Percentiles rank a stretch among this genome's conserved stretches.
Evolutionary conservation across 2,113 vertebrate species (phyloP).

Genomic region (Caloenas nicobarica): DNA sequence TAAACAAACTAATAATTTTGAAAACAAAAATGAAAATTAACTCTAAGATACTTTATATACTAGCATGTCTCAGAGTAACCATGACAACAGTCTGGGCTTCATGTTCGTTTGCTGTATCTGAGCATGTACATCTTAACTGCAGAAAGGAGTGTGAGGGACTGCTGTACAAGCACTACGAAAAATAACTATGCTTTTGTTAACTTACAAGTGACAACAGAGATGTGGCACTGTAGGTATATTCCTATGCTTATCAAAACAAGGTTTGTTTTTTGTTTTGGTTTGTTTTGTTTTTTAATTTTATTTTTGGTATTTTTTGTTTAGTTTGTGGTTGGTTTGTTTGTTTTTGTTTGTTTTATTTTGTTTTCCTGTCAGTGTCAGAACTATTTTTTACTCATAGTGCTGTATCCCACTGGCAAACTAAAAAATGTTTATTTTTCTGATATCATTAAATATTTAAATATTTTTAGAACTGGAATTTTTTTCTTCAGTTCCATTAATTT

Average conservation of each 20-base stretch:
- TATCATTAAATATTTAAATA: background rate
- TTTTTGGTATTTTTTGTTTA: too few species aligned
- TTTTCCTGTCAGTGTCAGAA: background rate
- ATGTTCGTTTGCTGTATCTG: background rate
- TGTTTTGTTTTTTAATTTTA: too few species aligned
- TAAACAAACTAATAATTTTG: slow-evolving; percentile 24
- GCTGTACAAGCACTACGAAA: background rate
- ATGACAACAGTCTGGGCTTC: slow-evolving; percentile 42
- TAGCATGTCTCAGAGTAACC: slow-evolving; percentile 40
- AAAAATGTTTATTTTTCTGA: background rate
- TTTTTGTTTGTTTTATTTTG: background rate
- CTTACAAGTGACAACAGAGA: background rate
- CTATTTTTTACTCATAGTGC: background rate
- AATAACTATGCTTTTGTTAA: background rate
- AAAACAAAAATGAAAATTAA: background rate
- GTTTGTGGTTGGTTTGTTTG: background rate
- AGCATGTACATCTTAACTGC: background rate
- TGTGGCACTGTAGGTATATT: background rate
- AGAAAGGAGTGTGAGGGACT: background rate
- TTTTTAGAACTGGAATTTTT: background rate
- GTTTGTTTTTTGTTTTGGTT: background rate
- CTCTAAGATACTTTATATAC: background rate
- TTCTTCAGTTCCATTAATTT: background rate
- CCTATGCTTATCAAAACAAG: background rate
- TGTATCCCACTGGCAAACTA: background rate